These are phyloP conservation scores for Cyrtonyx montezumae DNA, from an alignment of 2,113 vertebrate species.

Conservation along the genomic window DNA sequence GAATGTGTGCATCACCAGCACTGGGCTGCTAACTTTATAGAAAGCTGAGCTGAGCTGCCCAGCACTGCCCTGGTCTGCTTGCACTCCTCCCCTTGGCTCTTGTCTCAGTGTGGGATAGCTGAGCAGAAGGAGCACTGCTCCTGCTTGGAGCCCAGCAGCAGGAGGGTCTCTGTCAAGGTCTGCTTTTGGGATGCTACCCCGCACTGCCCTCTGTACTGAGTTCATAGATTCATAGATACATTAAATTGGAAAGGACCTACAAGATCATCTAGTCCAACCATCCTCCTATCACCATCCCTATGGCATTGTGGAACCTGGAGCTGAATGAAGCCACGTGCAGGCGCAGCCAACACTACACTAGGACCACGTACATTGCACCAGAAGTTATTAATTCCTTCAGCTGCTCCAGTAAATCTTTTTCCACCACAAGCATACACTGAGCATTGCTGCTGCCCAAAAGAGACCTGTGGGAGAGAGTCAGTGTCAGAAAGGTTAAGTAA, in stretches of 20 bases:
- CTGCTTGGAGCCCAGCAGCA: not conserved
- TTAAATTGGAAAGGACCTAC: no score
- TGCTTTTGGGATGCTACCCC: not conserved
- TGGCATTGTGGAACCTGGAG: not conserved
- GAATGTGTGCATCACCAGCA: not conserved
- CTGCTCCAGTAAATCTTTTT: not conserved
- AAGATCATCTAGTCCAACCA: no score
- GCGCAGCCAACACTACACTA: not conserved
- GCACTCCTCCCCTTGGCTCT: accelerated
- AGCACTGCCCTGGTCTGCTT: not conserved
- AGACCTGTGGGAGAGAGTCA: not conserved
- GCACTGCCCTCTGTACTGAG: not conserved
- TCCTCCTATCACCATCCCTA: no score
- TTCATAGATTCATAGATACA: no score
- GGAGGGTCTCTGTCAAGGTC: accelerated
- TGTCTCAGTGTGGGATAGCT: accelerated
- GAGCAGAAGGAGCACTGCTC: not conserved
- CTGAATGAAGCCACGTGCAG: not conserved
- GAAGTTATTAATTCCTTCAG: not conserved
- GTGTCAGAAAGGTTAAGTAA: constrained; percentile 59
- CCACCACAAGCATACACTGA: not conserved
- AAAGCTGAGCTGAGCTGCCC: not conserved
- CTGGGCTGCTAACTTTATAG: accelerated
- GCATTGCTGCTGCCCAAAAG: not conserved
- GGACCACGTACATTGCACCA: not conserved